Evolutionary conservation across 2,888 invertebrate genomes (phyloP).

Genomic region (Drosophila meridionalis): DNA sequence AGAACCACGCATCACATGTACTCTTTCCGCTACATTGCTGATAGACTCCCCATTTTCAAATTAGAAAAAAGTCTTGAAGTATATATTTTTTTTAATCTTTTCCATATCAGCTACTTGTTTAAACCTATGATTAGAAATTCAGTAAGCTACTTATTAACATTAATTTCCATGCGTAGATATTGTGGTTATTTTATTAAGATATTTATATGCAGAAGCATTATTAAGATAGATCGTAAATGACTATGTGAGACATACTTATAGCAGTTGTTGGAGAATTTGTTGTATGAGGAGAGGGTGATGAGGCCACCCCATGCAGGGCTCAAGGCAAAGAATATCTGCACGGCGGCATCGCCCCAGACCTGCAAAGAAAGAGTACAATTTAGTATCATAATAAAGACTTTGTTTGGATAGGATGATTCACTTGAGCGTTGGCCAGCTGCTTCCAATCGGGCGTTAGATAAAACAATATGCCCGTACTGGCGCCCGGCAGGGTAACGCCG

Average conservation of each 20-base stretch:
- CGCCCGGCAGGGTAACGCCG: conserved; percentile 92
- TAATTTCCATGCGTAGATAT: background rate
- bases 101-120: too few relatives aligned
- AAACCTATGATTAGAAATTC: too few relatives aligned
- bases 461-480: conserved; percentile 90
- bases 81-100: too few relatives aligned
- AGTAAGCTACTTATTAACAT: too few relatives aligned
- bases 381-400: background rate
- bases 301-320: conserved; percentile 95
- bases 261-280: conserved; percentile 93
- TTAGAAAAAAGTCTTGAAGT: too few relatives aligned
- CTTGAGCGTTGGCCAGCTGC: conserved; percentile 90
- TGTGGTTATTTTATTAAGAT: background rate
- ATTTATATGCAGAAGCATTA: background rate
- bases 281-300: conserved; percentile 93
- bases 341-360: conserved; percentile 94
- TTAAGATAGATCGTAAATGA: background rate
- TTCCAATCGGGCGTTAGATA: conserved; percentile 92
- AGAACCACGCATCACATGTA: too few relatives aligned
- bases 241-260: conserved; percentile 87
- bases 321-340: conserved; percentile 94
- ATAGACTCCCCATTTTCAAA: too few relatives aligned
- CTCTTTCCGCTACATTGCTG: too few relatives aligned
- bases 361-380: conserved; percentile 68
- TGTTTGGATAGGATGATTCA: conserved; percentile 63